Conservation (phyloP, 2,113 vertebrate genomes). For the Strix aluco region DNA sequence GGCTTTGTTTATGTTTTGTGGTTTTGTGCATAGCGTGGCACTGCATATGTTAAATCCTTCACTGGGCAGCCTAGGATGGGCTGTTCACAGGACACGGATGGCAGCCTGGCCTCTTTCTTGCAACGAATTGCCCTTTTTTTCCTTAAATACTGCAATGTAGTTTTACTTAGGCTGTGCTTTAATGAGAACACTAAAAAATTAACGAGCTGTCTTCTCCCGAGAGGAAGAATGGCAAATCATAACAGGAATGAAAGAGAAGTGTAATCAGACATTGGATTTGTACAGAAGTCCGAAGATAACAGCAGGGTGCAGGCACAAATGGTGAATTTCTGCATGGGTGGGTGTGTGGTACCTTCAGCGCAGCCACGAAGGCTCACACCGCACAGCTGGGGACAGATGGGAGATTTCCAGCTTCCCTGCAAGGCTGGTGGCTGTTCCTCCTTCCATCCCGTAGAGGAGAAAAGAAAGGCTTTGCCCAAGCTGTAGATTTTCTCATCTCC, state of each 20-base stretch:
- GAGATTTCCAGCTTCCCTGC: background rate
- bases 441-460: background rate
- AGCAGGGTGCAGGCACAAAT: background rate
- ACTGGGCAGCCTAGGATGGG: background rate
- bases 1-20: background rate
- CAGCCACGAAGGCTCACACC: background rate
- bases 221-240: background rate
- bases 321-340: background rate
- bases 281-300: background rate
- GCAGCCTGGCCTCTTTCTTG: background rate
- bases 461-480: slow-evolving; percentile 19
- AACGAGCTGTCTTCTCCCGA: background rate
- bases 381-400: background rate
- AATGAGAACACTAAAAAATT: background rate
- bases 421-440: background rate
- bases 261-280: background rate
- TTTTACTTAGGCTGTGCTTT: background rate
- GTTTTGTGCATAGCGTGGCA: background rate
- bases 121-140: background rate
- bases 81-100: background rate
- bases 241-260: background rate
- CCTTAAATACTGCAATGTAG: background rate
- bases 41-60: background rate
- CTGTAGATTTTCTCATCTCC: background rate
- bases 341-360: background rate